These are phyloP conservation scores for Cossypha dichroa DNA, from an alignment of 2,797 vertebrate genomes.

Conservation along the genomic window DNA sequence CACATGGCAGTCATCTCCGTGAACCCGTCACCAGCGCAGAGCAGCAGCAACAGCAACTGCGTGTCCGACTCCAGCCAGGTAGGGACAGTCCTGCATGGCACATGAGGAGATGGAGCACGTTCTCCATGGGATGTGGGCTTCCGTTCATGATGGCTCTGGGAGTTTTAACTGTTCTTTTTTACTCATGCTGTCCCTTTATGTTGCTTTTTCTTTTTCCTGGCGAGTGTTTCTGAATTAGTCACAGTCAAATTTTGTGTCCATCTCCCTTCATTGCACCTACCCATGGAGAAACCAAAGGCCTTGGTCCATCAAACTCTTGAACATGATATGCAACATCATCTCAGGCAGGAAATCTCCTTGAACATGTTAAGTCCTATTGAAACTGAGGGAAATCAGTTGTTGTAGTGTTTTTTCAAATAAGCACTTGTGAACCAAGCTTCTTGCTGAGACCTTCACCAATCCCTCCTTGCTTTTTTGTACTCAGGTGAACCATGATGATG, in stretches of 20 bases:
- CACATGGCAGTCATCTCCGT: constrained; percentile 79
- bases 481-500: accelerated
- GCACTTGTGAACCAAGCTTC: not conserved
- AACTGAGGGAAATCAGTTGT: not conserved
- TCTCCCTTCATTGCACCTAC: not conserved
- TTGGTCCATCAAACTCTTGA: not conserved
- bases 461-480: not conserved
- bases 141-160: not conserved
- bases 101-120: accelerated
- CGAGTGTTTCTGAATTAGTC: not conserved
- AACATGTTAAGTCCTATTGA: accelerated
- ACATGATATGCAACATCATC: not conserved
- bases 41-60: constrained; percentile 79
- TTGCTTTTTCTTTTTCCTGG: not conserved
- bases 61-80: constrained; percentile 86
- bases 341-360: not conserved
- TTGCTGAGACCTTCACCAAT: not conserved
- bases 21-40: constrained; percentile 71
- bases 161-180: not conserved
- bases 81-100: not conserved
- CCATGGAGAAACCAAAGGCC: not conserved
- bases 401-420: not conserved
- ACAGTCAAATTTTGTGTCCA: not conserved
- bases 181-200: accelerated
- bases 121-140: accelerated